Conservation (phyloP, 2,888 invertebrate genomes). For the Apodemia duryi region DNA sequence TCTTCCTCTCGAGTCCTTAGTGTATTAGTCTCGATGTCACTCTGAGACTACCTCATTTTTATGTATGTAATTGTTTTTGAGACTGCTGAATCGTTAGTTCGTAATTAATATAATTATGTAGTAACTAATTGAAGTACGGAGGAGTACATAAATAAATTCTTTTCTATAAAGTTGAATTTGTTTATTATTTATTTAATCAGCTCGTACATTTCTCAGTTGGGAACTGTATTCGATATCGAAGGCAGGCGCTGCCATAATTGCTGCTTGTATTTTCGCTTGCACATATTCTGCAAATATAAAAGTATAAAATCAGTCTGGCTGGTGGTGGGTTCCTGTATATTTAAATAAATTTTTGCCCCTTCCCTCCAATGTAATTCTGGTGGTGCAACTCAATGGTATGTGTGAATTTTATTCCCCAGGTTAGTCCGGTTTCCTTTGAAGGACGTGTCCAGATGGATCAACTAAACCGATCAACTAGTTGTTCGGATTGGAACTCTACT, state of each 20-base stretch:
- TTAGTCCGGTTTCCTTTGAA: too few relatives aligned
- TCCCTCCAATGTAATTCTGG: too few relatives aligned
- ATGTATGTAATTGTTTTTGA: constrained; percentile 72
- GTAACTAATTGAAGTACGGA: constrained; percentile 65
- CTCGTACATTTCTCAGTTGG: constrained; percentile 49
- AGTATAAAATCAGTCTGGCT: background rate
- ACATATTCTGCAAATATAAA: constrained; percentile 48
- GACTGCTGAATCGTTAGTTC: constrained; percentile 76
- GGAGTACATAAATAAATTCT: constrained; percentile 72
- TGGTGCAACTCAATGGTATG: too few relatives aligned
- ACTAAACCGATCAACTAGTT: too few relatives aligned
- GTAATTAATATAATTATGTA: constrained; percentile 74
- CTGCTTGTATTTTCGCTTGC: constrained; percentile 60
- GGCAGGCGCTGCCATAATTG: constrained; percentile 57
- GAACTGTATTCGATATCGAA: constrained; percentile 52
- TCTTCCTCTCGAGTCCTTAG: constrained; percentile 36
- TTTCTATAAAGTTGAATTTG: constrained; percentile 53
- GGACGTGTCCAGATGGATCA: too few relatives aligned
- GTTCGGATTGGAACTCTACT: too few relatives aligned
- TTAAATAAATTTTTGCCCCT: too few relatives aligned
- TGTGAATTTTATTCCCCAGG: too few relatives aligned
- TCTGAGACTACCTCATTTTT: constrained; percentile 61
- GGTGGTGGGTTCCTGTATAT: too few relatives aligned
- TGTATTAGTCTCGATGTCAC: constrained; percentile 25
- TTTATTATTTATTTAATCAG: constrained; percentile 48